These are phyloP conservation scores for Dinomys branickii DNA, from an alignment of 2,113 vertebrate species.

Conservation along the genomic window DNA sequence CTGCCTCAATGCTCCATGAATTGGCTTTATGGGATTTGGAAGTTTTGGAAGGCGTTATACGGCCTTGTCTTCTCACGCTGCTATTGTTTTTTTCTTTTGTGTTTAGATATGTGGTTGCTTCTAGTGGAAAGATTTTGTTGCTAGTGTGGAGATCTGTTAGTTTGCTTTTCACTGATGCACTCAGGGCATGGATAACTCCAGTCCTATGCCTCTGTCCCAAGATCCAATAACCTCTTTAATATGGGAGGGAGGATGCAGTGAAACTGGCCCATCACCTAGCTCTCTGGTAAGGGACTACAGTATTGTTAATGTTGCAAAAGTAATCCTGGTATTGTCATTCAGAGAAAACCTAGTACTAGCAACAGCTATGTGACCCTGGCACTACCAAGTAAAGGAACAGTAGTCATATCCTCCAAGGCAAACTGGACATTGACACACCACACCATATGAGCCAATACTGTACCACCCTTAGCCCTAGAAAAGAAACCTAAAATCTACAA, in stretches of 20 bases:
- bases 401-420: not conserved
- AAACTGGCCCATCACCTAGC: not conserved
- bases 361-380: not conserved
- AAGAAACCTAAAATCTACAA: not conserved
- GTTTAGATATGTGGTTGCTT: not conserved
- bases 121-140: not conserved
- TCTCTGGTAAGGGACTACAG: not conserved
- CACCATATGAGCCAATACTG: not conserved
- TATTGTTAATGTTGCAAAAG: not conserved
- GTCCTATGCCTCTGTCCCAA: not conserved
- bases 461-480: not conserved
- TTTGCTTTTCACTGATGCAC: not conserved
- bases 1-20: not conserved
- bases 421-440: not conserved
- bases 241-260: not conserved
- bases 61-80: not conserved
- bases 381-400: not conserved
- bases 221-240: not conserved
- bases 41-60: not conserved
- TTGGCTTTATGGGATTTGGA: not conserved
- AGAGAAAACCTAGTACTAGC: not conserved
- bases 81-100: not conserved
- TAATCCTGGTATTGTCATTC: not conserved
- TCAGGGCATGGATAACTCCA: not conserved
- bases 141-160: not conserved